These are phyloP conservation scores for Apis laboriosa DNA, from an alignment of 1,140 invertebrate genomes.

Conservation along the genomic window DNA sequence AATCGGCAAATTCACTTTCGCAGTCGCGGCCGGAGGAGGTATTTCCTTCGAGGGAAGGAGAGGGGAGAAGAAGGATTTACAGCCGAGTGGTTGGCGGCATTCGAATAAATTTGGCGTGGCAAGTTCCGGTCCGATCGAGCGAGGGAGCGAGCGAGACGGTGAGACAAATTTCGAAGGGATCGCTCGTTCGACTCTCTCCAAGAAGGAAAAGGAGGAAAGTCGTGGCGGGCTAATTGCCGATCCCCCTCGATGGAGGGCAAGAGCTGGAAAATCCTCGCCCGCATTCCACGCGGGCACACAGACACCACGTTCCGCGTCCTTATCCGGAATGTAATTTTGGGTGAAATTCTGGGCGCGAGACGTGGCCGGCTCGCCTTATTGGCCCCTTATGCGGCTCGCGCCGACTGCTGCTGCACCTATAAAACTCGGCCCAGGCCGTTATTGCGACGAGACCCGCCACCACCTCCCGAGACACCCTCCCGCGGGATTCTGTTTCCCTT, in stretches of 20 bases:
- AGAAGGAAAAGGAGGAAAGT: slow-evolving; percentile 55
- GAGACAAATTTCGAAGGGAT: slow-evolving; percentile 72
- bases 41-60: slow-evolving; percentile 31
- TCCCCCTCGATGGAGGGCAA: slow-evolving; percentile 40
- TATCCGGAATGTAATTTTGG: slow-evolving; percentile 78
- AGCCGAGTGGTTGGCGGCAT: slow-evolving; percentile 56
- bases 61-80: slow-evolving; percentile 44
- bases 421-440: slow-evolving; percentile 69
- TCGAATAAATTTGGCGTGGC: slow-evolving; percentile 60
- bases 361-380: slow-evolving; percentile 70
- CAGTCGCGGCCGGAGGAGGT: not conserved
- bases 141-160: not conserved
- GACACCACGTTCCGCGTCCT: slow-evolving; percentile 48
- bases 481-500: slow-evolving; percentile 45
- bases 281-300: slow-evolving; percentile 48
- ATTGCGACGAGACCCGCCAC: slow-evolving; percentile 53
- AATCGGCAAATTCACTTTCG: slow-evolving; percentile 41
- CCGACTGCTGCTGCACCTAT: slow-evolving; percentile 68
- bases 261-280: slow-evolving; percentile 33
- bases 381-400: slow-evolving; percentile 71
- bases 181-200: slow-evolving; percentile 26
- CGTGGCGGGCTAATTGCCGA: slow-evolving; percentile 75
- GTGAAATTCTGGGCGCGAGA: slow-evolving; percentile 71
- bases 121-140: not conserved
- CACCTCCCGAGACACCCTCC: slow-evolving; percentile 18